These are phyloP conservation scores for Falco peregrinus DNA, from an alignment of 2,797 vertebrate species.

Conservation along the genomic window DNA sequence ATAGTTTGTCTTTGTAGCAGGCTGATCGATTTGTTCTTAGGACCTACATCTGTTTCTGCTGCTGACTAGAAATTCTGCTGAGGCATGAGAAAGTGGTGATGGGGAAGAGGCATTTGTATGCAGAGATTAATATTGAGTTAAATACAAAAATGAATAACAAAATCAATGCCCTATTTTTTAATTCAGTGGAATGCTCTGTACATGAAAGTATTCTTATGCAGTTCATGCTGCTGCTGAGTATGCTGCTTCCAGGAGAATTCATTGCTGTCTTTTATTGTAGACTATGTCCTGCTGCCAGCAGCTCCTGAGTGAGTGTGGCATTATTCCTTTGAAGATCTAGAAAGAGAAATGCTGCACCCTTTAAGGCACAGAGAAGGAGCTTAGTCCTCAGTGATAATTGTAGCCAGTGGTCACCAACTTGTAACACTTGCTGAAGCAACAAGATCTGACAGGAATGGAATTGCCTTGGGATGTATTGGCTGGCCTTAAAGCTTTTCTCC, in stretches of 20 bases:
- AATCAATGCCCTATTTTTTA: constrained; percentile 47
- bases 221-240: not conserved
- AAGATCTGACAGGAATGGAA: not conserved
- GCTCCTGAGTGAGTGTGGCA: not conserved
- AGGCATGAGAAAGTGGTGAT: not conserved
- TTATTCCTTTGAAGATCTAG: not conserved
- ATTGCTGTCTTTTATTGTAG: not conserved
- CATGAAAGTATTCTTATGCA: not conserved
- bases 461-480: not conserved
- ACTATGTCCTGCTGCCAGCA: not conserved
- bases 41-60: constrained; percentile 8
- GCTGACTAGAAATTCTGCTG: constrained; percentile 35
- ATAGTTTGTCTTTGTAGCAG: constrained; percentile 6
- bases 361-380: not conserved
- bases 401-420: constrained; percentile 35
- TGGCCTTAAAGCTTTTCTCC: not conserved
- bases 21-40: not conserved
- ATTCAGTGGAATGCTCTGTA: not conserved
- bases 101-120: constrained; percentile 5
- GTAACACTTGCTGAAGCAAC: not conserved
- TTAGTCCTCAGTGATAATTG: not conserved
- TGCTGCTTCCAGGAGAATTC: constrained; percentile 6
- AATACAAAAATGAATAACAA: constrained; percentile 34
- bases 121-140: constrained; percentile 37
- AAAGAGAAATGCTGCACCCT: not conserved